Evolutionary conservation across 2,797 vertebrate genomes (phyloP), one percentile per base, ranked within the genome.

Genomic region (Trematomus bernacchii): DNA sequence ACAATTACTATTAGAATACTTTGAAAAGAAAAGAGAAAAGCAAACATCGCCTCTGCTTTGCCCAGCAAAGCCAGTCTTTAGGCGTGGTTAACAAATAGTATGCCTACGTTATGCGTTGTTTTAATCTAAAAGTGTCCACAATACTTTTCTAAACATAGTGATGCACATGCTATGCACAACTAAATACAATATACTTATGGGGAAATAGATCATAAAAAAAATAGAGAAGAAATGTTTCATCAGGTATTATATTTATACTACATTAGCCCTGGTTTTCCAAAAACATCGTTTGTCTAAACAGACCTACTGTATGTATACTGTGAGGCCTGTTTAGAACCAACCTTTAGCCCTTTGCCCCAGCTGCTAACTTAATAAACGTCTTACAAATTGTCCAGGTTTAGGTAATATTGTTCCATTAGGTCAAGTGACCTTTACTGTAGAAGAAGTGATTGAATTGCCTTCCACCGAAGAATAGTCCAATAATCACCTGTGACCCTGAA

Each of bases 131-230:
- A 37, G 33, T 37, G 33, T 37, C 33, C 33, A 37, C 33, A 37
- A 37, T 37, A 37, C 33, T 37, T 37, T 37, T 37, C 33, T 7
- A 37, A 37, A 37, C 33, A 27, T 27, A 37, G 33, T 9, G 33
- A 37, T 37, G 33, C 33, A 37, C 33, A 65, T 61, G 71, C 77
- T 71, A 72, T 83, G 74, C 82, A 85, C 85, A 85, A 71, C 71
- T 60, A 44, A 83, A 77, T 51, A 50, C 55, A 54, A 37, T 30
- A 33, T 50, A 13, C 12, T 18, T 7, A 37, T 37, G 33, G 33
- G 50, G 21, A 62, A 48, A 74, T 42, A 43, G 43, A 82, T n/a
- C 46, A 50, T 15, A 14, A 21, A n/a, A n/a, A 40, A 21, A 52
- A 23, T 53, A 15, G 6, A 33, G 23, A 14, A 2, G 42, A 6